Conservation (phyloP, 2,113 vertebrate species). For the Mobula birostris region DNA sequence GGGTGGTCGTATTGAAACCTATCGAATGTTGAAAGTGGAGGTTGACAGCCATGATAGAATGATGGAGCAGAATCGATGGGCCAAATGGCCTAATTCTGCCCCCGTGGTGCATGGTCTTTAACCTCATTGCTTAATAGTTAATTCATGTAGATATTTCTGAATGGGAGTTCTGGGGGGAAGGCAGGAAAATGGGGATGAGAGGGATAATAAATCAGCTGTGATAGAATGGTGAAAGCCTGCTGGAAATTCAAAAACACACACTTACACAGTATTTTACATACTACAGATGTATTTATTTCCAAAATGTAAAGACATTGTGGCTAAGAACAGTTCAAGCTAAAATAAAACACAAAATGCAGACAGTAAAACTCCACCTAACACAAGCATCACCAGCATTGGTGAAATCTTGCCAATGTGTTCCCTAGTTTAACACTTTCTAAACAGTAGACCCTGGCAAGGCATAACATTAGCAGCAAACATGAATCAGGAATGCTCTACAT, state of each 20-base stretch:
- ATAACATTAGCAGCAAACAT: conserved; percentile 37
- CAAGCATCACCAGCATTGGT: conserved; percentile 31
- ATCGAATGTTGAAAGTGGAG: too few species aligned
- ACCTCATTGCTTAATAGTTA: too few species aligned
- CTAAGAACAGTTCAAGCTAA: conserved; percentile 37
- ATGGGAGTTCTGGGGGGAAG: too few species aligned
- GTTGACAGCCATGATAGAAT: too few species aligned
- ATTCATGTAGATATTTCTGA: too few species aligned
- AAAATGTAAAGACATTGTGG: conserved; percentile 31
- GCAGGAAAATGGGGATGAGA: too few species aligned
- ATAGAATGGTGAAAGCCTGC: not conserved
- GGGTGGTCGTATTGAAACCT: too few species aligned
- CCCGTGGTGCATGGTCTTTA: too few species aligned
- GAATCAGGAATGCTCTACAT: conserved; percentile 36
- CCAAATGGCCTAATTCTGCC: too few species aligned
- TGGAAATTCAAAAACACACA: not conserved
- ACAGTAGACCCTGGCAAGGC: conserved; percentile 32
- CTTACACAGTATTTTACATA: conserved; percentile 23
- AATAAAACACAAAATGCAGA: conserved; percentile 25
- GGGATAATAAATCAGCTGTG: too few species aligned
- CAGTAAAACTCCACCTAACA: conserved; percentile 23
- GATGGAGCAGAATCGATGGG: too few species aligned
- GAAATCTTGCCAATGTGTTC: conserved; percentile 20
- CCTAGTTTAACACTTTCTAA: conserved; percentile 33
- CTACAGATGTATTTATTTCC: conserved; percentile 36